These are phyloP conservation scores for Drosophila nannoptera DNA, from an alignment of 1,140 invertebrate species.

Conservation along the genomic window DNA sequence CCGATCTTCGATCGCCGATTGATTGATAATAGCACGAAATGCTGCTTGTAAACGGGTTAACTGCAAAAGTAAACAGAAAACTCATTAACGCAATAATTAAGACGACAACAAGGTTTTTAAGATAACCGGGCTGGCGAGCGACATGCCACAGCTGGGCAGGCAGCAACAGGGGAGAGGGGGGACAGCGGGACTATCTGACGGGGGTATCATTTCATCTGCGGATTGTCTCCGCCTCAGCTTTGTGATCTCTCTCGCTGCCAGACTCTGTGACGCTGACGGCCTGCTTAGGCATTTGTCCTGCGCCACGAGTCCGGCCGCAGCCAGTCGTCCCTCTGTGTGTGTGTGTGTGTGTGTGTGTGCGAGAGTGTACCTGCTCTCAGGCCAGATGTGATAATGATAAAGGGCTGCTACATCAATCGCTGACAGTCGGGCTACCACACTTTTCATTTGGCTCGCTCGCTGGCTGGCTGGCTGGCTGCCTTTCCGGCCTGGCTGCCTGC, in stretches of 20 bases:
- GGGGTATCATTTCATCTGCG: constrained; percentile 16
- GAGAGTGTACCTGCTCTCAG: constrained; percentile 63
- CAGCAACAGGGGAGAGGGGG: no score
- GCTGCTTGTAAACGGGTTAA: constrained; percentile 67
- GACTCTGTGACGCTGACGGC: constrained; percentile 69
- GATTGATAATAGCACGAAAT: constrained; percentile 77
- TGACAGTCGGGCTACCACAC: constrained; percentile 78
- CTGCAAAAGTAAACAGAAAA: constrained; percentile 70
- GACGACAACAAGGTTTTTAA: constrained; percentile 79
- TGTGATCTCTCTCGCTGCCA: constrained; percentile 40
- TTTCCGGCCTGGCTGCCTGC: constrained; percentile 1
- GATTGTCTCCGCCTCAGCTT: constrained; percentile 1
- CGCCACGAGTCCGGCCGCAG: constrained; percentile 49
- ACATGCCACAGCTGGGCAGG: constrained; percentile 44
- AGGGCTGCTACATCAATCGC: constrained; percentile 78
- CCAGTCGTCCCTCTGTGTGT: no score
- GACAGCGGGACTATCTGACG: no score
- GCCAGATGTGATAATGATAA: constrained; percentile 78
- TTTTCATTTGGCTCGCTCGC: constrained; percentile 57
- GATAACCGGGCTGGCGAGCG: constrained; percentile 62
- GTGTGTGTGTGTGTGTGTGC: constrained; percentile 13
- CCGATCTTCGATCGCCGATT: constrained; percentile 66
- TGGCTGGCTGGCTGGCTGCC: constrained; percentile 16
- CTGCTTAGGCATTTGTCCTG: constrained; percentile 76
- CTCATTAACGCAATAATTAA: constrained; percentile 79